Percentiles rank a stretch among this genome's conserved stretches.
These are phyloP conservation scores for Iselma pallidipennis DNA, from an alignment of 2,888 invertebrate species.

Conservation along the genomic window DNA sequence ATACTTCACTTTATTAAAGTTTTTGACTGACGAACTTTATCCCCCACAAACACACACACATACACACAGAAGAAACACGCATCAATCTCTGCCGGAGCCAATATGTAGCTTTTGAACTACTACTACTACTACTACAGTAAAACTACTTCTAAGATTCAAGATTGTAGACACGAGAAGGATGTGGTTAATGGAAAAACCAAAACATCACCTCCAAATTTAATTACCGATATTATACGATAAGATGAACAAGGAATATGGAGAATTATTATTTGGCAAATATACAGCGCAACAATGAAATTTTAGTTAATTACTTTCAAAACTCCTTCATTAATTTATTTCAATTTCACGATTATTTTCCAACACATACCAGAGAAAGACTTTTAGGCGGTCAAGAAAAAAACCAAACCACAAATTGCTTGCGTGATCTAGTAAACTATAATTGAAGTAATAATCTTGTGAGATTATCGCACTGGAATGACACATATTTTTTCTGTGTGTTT, in stretches of 20 bases:
- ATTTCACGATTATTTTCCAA: too few species aligned
- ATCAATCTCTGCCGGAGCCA: not conserved
- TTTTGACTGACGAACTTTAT: constrained; percentile 9
- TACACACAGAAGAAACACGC: not conserved
- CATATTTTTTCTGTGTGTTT: too few species aligned
- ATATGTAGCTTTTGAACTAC: not conserved
- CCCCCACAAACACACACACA: not conserved
- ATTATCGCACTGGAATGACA: too few species aligned
- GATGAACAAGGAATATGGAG: too few species aligned
- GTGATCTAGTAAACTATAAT: too few species aligned
- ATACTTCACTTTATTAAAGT: constrained; percentile 6
- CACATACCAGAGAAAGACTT: too few species aligned
- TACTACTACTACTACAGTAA: too few species aligned
- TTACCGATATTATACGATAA: not conserved
- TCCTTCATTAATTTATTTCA: too few species aligned
- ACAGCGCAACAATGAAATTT: not conserved
- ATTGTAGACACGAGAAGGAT: not conserved
- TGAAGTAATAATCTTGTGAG: too few species aligned
- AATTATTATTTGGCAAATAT: not conserved
- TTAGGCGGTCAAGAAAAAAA: too few species aligned
- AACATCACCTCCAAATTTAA: not conserved
- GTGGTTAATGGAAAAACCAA: not conserved
- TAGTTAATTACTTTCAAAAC: too few species aligned
- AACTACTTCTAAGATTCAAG: not conserved
- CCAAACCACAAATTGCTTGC: too few species aligned